A percentile compares a stretch with the other conserved stretches of the same genome.
Evolutionary conservation across 2,113 vertebrate genomes (phyloP).

Genomic region (Ctenomys sociabilis): DNA sequence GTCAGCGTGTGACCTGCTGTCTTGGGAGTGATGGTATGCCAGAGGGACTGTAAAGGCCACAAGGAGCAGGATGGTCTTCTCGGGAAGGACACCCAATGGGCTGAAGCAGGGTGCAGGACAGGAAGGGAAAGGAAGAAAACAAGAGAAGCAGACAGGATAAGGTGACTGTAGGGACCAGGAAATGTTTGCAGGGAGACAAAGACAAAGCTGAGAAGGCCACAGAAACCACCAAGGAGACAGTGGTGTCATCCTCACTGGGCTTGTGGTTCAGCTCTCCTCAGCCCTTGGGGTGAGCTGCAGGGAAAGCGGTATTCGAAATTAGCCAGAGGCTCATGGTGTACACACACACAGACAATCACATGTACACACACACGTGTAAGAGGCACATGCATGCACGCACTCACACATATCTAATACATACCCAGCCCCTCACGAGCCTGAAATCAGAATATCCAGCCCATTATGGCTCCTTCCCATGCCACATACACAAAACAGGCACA

Average conservation of each 20-base stretch:
- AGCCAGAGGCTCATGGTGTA: neutral
- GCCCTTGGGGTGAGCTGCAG: neutral
- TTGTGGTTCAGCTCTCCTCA: neutral
- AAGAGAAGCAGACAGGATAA: rapidly evolving
- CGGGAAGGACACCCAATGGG: rapidly evolving
- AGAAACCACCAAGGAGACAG: neutral
- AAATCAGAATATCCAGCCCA: neutral
- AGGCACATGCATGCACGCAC: rapidly evolving
- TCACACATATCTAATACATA: neutral
- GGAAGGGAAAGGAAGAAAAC: too few species aligned
- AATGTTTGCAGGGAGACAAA: neutral
- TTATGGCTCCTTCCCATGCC: rapidly evolving
- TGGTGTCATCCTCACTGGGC: rapidly evolving
- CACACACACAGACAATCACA: neutral
- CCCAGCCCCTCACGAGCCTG: neutral
- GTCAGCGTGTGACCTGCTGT: neutral
- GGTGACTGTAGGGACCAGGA: rapidly evolving
- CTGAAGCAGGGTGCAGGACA: rapidly evolving
- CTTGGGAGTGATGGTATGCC: neutral
- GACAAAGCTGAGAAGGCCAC: rapidly evolving
- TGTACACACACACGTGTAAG: neutral
- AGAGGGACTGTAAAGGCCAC: rapidly evolving
- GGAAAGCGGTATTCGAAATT: neutral
- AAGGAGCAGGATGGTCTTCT: neutral
- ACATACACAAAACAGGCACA: neutral